Evolutionary conservation across 1,140 invertebrate genomes (phyloP), one percentile per base, ranked within the genome.

Genomic region (Thalassaphorura encarpata): DNA sequence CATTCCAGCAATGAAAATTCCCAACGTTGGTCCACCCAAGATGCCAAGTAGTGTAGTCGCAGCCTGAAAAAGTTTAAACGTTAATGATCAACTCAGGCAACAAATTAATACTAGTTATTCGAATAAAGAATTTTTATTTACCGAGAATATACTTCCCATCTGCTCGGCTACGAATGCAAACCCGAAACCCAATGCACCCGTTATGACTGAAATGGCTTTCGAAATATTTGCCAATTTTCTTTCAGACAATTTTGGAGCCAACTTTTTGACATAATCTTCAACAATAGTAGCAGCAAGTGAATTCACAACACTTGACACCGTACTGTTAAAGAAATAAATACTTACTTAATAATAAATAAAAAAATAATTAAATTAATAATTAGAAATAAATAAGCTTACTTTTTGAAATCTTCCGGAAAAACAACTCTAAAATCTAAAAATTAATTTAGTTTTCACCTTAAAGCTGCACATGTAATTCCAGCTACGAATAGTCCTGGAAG

Each of bases 241-340:
- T n/a, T 53, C 51, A 2, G 51, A 58, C 23, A 50, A 47, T 13
- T 58, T 29, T 21, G 55, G 56, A 36, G 24, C 36, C 56, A 46
- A 58, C 24, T 54, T 33, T 41, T 82, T 83, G 1, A 85, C 68
- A 66, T 87, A 87, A 72, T 91, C 88, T 67, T 89, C 83, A 45
- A 89, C 74, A 1, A 84, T 88, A 18, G 91, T 84, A 13, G 87
- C 87, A 11, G 88, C 82, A 18, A 92, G 71, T 8, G 87, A 85
- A 70, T 91, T 92, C 24, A 89, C 72, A 18, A 83, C 79, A 15
- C 87, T 87, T 0, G 87, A 91, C 42, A 92, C 80, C 0, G 88
- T 89, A 56, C 87, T 90, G 1, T 91, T 73, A 0, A 2, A 85
- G 11, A 41, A 49, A 39, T 24, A 16, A n/a, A n/a, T n/a, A n/a